These are phyloP conservation scores for Phainopepla nitens DNA, from an alignment of 2,113 vertebrate genomes.

Conservation along the genomic window DNA sequence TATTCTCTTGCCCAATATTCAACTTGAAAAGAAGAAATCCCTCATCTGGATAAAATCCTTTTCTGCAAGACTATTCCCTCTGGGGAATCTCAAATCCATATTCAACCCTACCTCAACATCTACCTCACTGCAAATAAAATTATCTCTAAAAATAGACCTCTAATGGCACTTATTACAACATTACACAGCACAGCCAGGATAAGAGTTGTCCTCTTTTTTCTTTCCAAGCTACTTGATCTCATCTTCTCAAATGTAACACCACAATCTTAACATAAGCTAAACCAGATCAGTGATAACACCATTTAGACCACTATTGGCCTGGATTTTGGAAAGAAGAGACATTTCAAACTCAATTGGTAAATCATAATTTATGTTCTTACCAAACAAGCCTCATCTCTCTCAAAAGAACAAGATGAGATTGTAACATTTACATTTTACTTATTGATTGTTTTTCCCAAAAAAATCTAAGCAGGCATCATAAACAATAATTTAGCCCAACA, in stretches of 20 bases:
- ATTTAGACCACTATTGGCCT: neutral
- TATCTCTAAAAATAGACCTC: neutral
- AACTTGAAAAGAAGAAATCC: neutral
- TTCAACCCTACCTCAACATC: neutral
- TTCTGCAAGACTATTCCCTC: neutral
- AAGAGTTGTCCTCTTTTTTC: neutral
- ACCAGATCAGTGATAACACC: neutral
- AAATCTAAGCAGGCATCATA: neutral
- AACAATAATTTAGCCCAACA: neutral
- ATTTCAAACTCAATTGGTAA: neutral
- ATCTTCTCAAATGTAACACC: neutral
- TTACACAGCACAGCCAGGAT: neutral
- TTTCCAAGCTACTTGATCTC: neutral
- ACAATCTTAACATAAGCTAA: neutral
- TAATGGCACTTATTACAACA: neutral
- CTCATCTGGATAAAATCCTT: neutral
- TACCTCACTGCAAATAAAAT: neutral
- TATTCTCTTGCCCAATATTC: neutral
- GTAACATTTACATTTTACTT: neutral
- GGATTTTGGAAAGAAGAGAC: neutral
- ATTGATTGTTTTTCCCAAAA: neutral
- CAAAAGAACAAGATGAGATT: neutral
- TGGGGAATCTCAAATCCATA: neutral
- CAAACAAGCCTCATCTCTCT: neutral
- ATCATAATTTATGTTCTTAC: neutral